Base-by-base conservation (phyloP, 2,888 invertebrate genomes). In the Agrilus mali region DNA sequence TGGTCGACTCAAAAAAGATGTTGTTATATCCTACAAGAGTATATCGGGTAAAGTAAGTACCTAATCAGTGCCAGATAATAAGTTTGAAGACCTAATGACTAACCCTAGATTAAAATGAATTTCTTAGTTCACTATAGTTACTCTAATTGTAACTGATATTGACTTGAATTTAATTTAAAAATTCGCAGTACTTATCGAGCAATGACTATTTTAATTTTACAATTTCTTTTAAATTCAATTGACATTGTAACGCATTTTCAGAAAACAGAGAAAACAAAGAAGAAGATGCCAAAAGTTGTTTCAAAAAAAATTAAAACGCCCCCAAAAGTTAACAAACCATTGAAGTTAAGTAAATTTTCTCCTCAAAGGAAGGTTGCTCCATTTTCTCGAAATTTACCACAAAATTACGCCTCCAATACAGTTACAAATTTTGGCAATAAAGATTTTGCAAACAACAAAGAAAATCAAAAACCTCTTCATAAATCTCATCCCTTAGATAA, bases 1-100 rank as follows among this genome's bases (percentile, higher is more conserved):
- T 63, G 75, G 72, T 47, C 72, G 77, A 50, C 75, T 80, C 40
- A 73, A 77, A 56, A 79, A 78, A 65, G 81, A 83, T 57, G 71
- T 84, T 4, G 70, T 76, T 50, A 64, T 82, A 4, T 72, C 77
- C 7, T 69, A 80, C 13, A 82, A 81, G 59, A 73, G 79, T 38
- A 56, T 72, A 22, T 15, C 38, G 40, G 51, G 53, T 10, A 31
- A 17, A 14, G 62, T 60, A 56, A 65, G 64, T 51, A 38, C 45
- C 40, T 5, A 27, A 2, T 10, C 10, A 27, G 2, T 27, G 27
- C 22, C 7, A 22, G 22, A 6, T 22, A 22, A 22, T n/a, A n/a
- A n/a, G n/a, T n/a, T n/a, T n/a, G n/a, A n/a, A n/a, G n/a, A 6
- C 7, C 7, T 22, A 6, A 22, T 22, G 22, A 22, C 7, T 22